Evolutionary conservation across 1,140 invertebrate species (phyloP).

Genomic region (Diorhabda elongata): DNA sequence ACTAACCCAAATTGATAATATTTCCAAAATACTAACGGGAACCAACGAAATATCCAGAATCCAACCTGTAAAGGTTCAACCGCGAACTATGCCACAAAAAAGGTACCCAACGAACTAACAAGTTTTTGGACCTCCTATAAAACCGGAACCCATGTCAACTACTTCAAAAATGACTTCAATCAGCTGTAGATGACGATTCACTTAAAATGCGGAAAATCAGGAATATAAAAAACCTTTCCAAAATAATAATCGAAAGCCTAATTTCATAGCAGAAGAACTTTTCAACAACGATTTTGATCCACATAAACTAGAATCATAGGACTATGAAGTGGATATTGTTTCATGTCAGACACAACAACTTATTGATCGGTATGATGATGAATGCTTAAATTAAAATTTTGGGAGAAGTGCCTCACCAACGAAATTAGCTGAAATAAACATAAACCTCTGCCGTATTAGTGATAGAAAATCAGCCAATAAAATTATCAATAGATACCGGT

Average conservation of each 20-base stretch:
- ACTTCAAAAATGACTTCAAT: neutral
- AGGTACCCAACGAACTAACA: no score
- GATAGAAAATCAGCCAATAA: neutral
- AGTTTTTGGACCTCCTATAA: no score
- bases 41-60: no score
- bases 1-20: no score
- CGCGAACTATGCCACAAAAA: no score
- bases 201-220: neutral
- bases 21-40: no score
- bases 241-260: neutral
- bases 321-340: no score
- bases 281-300: neutral
- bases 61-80: no score
- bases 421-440: no score
- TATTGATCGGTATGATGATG: neutral
- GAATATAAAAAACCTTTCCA: neutral
- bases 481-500: neutral
- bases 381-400: neutral
- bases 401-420: neutral
- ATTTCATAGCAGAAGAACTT: slow-evolving; percentile 7
- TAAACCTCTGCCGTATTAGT: neutral
- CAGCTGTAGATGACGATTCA: neutral
- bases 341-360: neutral
- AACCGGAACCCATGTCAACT: neutral
- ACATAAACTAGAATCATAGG: no score